Evolutionary conservation across 2,797 vertebrate species (phyloP), one percentile per base, ranked within the genome.

Genomic region (Poeciliopsis presidionis): DNA sequence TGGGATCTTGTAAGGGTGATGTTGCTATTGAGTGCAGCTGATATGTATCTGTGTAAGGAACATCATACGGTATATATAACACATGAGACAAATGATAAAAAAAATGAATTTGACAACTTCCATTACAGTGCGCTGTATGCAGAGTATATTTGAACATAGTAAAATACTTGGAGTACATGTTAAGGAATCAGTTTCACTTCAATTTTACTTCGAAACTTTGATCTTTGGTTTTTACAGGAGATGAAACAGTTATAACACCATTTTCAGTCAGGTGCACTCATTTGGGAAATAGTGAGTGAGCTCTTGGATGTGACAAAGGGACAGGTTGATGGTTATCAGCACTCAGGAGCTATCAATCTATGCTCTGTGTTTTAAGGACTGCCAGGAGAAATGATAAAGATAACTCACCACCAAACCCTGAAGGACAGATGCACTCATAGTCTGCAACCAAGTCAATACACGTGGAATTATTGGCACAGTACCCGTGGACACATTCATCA

Each of bases 391-490:
- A 89, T 79, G 76, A 91, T 86, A 84, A 91, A 86, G 76, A 92
- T 90, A 92, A 92, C 91, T 96, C 94, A 96, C 94, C 93, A 75
- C 88, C 88, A 86, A 94, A 96, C 84, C 95, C 94, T 87, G 78
- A 82, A 87, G 91, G 93, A 91, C 94, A 97, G 92, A 95, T 55
- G 85, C 94, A 96, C 85, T 91, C 80, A 81, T 95, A 96, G 90
- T 95, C 94, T 85, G 84, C 91, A 85, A 94, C 89, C 84, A 96
- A 91, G 85, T 96, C 95, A 93, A 95, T 93, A 86, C 94, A 96
- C 39, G 93, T 95, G 79, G 94, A 96, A 92, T 96, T 95, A 88
- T 90, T 96, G 91, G 93, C 86, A 88, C 93, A 96, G 91, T 96
- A 95, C 84, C 89, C 91, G 0, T 87, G 92, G 87, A 59, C 86